Evolutionary conservation across 2,113 vertebrate genomes (phyloP).

Genomic region (Oryzias celebensis): DNA sequence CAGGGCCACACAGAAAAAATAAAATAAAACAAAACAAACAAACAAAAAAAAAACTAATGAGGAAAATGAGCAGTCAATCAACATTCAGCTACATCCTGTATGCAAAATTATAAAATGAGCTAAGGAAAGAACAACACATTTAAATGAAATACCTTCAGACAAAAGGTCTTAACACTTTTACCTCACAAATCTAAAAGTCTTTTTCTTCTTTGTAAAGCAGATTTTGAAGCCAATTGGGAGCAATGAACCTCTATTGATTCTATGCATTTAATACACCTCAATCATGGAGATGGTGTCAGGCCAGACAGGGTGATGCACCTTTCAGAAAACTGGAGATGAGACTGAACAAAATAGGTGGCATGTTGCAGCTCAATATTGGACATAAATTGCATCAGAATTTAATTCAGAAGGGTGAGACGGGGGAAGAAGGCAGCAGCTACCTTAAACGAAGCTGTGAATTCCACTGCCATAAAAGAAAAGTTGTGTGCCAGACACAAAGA

Average conservation of each 20-base stretch:
- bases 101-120: constrained; percentile 42
- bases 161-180: constrained; percentile 10
- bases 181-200: constrained; percentile 20
- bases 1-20: too few species aligned
- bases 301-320: constrained; percentile 15
- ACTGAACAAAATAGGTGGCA: constrained; percentile 32
- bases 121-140: constrained; percentile 11
- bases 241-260: constrained; percentile 40
- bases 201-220: constrained; percentile 29
- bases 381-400: constrained; percentile 17
- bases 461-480: background rate
- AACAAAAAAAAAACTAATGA: constrained; percentile 62
- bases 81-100: constrained; percentile 42
- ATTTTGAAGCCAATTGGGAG: constrained; percentile 40
- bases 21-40: background rate
- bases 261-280: constrained; percentile 32
- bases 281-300: constrained; percentile 14
- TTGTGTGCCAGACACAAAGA: background rate
- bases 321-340: constrained; percentile 33
- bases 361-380: constrained; percentile 20
- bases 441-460: constrained; percentile 2
- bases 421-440: background rate
- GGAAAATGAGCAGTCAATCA: constrained; percentile 53
- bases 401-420: background rate
- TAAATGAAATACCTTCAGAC: constrained; percentile 3